Conservation (phyloP, 1,140 invertebrate genomes). For the Drosophila mojavensis region DNA sequence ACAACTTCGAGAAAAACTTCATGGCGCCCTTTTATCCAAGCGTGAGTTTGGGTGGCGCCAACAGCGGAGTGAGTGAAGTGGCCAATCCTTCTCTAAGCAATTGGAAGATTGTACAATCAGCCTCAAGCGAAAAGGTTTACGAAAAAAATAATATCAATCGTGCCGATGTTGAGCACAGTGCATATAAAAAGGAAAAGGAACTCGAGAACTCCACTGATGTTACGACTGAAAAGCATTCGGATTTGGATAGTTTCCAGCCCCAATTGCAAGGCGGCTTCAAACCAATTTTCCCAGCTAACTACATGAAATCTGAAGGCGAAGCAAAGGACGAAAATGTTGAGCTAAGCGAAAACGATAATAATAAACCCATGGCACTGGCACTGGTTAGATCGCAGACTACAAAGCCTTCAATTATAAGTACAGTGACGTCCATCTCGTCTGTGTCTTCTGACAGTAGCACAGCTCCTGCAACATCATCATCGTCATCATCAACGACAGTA, state of each 20-base stretch:
- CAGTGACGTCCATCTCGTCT: slow-evolving; percentile 4
- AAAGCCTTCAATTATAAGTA: slow-evolving; percentile 28
- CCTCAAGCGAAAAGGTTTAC: slow-evolving; percentile 51
- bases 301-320: slow-evolving; percentile 54
- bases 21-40: slow-evolving; percentile 90
- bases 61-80: slow-evolving; percentile 49
- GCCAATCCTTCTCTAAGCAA: slow-evolving; percentile 84
- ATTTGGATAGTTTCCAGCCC: slow-evolving; percentile 89
- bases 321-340: slow-evolving; percentile 21
- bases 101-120: slow-evolving; percentile 87
- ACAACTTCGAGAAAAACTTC: slow-evolving; percentile 85
- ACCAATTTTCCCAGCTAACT: slow-evolving; percentile 86
- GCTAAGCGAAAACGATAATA: slow-evolving; percentile 35
- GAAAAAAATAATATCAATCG: slow-evolving; percentile 80
- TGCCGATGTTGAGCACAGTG: slow-evolving; percentile 55
- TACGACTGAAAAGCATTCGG: slow-evolving; percentile 84
- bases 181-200: slow-evolving; percentile 44
- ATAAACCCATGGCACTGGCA: slow-evolving; percentile 59
- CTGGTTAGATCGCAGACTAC: slow-evolving; percentile 26
- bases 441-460: slow-evolving; percentile 3
- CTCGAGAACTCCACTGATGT: slow-evolving; percentile 31
- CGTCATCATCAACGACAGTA: slow-evolving; percentile 16
- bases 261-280: slow-evolving; percentile 89
- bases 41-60: slow-evolving; percentile 85
- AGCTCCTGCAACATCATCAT: slow-evolving; percentile 34